Evolutionary conservation across 2,797 vertebrate species (phyloP).

Genomic region (Crypturellus tataupa): DNA sequence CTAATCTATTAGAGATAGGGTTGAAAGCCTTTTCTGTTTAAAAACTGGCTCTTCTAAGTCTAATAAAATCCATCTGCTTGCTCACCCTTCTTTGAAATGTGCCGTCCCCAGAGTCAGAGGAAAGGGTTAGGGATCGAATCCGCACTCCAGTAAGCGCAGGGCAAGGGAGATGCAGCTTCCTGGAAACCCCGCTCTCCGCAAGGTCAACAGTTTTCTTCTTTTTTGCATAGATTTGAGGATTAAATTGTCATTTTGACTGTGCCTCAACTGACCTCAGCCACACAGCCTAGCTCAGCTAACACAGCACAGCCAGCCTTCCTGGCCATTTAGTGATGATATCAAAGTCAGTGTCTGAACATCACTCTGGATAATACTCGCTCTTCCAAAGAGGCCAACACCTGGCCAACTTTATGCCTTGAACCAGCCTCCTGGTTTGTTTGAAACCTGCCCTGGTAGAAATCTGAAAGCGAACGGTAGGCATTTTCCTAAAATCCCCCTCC

Average conservation of each 20-base stretch:
- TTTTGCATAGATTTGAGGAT: not conserved
- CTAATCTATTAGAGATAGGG: not conserved
- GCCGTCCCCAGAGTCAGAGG: not conserved
- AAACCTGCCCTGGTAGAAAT: not conserved
- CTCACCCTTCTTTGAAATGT: not conserved
- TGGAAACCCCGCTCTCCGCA: not conserved
- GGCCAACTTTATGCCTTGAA: not conserved
- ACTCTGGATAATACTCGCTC: not conserved
- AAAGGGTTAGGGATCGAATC: not conserved
- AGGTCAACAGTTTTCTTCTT: not conserved
- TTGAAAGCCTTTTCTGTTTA: not conserved
- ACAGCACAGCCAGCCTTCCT: not conserved
- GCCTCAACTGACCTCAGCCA: not conserved
- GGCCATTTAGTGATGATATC: not conserved
- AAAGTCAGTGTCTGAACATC: accelerated
- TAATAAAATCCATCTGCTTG: constrained; percentile 41
- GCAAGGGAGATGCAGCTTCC: not conserved
- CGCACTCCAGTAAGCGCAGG: not conserved
- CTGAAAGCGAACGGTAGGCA: not conserved
- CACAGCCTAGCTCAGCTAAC: not conserved
- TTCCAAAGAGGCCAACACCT: not conserved
- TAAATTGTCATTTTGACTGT: not conserved
- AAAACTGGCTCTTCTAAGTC: not conserved
- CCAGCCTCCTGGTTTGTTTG: not conserved
- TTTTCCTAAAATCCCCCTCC: not conserved